Percentiles rank a stretch among this genome's conserved stretches.
Conservation (phyloP, 2,797 vertebrate species). For the Amblyraja radiata region DNA sequence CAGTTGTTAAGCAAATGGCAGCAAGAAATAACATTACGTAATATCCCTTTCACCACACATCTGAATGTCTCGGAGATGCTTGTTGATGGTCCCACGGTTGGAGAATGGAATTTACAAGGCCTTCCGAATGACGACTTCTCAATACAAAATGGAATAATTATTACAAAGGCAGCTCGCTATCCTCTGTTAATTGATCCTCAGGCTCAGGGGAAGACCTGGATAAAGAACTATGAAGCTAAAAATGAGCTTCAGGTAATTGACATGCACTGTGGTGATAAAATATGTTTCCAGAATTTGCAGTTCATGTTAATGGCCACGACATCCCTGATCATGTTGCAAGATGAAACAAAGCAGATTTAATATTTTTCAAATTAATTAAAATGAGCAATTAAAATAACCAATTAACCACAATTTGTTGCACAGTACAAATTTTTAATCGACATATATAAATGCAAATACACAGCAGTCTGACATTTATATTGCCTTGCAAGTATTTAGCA, state of each 20-base stretch:
- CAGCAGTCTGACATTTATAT: neutral
- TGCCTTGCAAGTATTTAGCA: neutral
- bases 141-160: conserved; percentile 91
- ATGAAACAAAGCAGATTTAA: neutral
- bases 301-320: neutral
- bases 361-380: neutral
- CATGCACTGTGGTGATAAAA: too few species aligned
- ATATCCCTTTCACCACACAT: conserved; percentile 72
- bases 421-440: neutral
- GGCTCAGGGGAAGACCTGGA: conserved; percentile 91
- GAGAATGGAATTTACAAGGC: conserved; percentile 91
- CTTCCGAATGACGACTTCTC: conserved; percentile 91
- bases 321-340: neutral
- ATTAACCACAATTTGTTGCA: neutral
- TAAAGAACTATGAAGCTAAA: conserved; percentile 84
- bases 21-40: conserved; percentile 73
- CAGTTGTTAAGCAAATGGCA: conserved; percentile 79
- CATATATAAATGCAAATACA: neutral
- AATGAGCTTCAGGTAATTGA: conserved; percentile 81
- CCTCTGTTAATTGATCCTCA: conserved; percentile 90
- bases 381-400: neutral
- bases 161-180: conserved; percentile 83
- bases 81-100: conserved; percentile 76
- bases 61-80: conserved; percentile 83
- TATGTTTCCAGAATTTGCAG: neutral